phyloP scores from a whole-genome alignment of 1,140 invertebrate genomes.

The Eurosta solidaginis region DNA sequence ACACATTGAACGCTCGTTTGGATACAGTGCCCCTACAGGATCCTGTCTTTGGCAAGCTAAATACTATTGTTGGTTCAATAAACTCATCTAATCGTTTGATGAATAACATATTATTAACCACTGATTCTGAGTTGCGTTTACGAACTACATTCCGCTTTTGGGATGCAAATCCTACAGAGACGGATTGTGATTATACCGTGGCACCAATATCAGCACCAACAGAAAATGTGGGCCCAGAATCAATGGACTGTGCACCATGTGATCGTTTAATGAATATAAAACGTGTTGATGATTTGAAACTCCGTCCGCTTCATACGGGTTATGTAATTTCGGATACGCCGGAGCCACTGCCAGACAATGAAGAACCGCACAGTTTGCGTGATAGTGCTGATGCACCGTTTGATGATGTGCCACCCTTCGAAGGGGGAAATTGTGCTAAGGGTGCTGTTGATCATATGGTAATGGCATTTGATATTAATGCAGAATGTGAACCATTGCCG shows the following conservation, averaged over 20 bases:
- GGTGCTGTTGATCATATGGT: constrained; percentile 36
- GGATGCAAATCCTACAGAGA: constrained; percentile 35
- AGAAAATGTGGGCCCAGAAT: neutral
- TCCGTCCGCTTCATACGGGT: constrained; percentile 49
- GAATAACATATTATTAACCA: constrained; percentile 53
- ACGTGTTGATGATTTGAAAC: constrained; percentile 35
- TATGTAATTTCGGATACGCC: constrained; percentile 54
- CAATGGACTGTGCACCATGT: constrained; percentile 29
- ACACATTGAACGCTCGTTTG: constrained; percentile 53
- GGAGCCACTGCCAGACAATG: constrained; percentile 38
- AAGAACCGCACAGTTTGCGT: neutral
- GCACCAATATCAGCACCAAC: neutral
- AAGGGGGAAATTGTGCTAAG: constrained; percentile 2
- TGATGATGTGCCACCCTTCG: constrained; percentile 31
- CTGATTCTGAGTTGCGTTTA: constrained; percentile 46
- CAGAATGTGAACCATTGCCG: constrained; percentile 53
- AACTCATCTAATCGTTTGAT: constrained; percentile 56
- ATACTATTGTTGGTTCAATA: constrained; percentile 55
- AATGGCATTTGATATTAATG: constrained; percentile 57
- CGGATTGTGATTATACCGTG: constrained; percentile 37
- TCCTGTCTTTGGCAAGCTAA: constrained; percentile 56
- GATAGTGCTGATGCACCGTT: neutral
- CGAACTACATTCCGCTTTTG: constrained; percentile 50
- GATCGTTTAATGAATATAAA: constrained; percentile 38
- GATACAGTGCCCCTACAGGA: constrained; percentile 55